Percentiles rank a stretch among this genome's conserved stretches.
phyloP scores from a whole-genome alignment of 2,888 invertebrate species.

The Cephus sareptanus region DNA sequence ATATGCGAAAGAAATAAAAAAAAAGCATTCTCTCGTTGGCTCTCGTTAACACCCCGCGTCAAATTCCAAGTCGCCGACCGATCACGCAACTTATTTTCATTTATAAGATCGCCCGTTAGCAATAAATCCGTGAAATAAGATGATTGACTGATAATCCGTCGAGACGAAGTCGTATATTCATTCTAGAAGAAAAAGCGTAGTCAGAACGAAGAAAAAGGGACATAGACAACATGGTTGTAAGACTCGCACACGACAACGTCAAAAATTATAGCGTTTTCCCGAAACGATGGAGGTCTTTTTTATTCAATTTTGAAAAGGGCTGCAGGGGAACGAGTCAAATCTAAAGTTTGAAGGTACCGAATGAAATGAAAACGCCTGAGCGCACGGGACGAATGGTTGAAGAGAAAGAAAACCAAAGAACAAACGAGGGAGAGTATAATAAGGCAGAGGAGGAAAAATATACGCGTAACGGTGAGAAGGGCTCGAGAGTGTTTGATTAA shows the following conservation, averaged over 20 bases:
- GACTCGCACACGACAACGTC: neutral
- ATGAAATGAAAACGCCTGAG: neutral
- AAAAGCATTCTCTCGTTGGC: conserved; percentile 13
- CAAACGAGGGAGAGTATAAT: neutral
- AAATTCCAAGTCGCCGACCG: neutral
- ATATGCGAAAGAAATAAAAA: conserved; percentile 22
- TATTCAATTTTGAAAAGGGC: too few relatives aligned
- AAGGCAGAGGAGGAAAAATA: neutral
- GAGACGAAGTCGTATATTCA: neutral
- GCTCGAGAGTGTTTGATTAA: neutral
- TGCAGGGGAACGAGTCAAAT: neutral
- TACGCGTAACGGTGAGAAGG: neutral
- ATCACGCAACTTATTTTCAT: neutral
- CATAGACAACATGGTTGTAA: neutral
- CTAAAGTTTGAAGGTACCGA: neutral
- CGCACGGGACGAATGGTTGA: neutral
- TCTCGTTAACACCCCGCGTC: neutral
- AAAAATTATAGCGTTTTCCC: too few relatives aligned
- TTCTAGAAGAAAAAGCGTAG: neutral
- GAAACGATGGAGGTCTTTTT: too few relatives aligned
- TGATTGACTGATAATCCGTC: too few relatives aligned
- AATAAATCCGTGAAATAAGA: neutral
- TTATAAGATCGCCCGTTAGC: neutral
- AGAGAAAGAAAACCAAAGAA: neutral
- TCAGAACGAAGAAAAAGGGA: conserved; percentile 8